A percentile compares a stretch with the other conserved stretches of the same genome.
phyloP scores from a whole-genome alignment of 2,113 vertebrate species.

The Stegastes partitus region DNA sequence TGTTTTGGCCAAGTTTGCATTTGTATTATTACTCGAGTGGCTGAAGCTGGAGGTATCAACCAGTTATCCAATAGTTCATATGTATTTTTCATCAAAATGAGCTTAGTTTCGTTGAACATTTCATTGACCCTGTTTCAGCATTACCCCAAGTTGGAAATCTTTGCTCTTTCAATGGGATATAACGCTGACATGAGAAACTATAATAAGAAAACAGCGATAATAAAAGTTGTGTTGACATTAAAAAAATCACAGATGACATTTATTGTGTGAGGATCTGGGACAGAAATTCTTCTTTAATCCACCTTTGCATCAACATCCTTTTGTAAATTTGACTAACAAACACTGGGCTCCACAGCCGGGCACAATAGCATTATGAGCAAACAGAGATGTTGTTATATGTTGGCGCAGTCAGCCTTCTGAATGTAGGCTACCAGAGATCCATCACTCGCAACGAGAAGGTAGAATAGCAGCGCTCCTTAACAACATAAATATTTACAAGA shows the following conservation, averaged over 20 bases:
- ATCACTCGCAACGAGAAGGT: slow-evolving; percentile 5
- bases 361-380: slow-evolving; percentile 4
- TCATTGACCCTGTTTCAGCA: too few relatives aligned
- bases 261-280: not conserved
- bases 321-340: slow-evolving; percentile 52
- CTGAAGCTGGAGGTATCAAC: too few relatives aligned
- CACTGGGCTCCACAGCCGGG: not conserved
- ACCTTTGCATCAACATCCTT: slow-evolving; percentile 28
- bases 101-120: too few relatives aligned
- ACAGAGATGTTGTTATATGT: slow-evolving; percentile 15
- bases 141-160: too few relatives aligned
- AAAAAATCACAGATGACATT: not conserved
- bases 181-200: not conserved
- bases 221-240: not conserved
- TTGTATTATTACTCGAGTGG: too few relatives aligned
- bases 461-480: slow-evolving; percentile 30
- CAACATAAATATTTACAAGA: slow-evolving; percentile 67
- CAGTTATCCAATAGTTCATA: too few relatives aligned
- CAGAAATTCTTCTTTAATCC: not conserved
- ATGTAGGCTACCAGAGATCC: not conserved
- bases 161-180: not conserved
- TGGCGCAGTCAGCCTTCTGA: not conserved
- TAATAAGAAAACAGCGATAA: not conserved
- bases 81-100: too few relatives aligned
- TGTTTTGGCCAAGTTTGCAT: too few relatives aligned